phyloP scores from a whole-genome alignment of 2,797 vertebrate genomes.

The Anguilla anguilla region DNA sequence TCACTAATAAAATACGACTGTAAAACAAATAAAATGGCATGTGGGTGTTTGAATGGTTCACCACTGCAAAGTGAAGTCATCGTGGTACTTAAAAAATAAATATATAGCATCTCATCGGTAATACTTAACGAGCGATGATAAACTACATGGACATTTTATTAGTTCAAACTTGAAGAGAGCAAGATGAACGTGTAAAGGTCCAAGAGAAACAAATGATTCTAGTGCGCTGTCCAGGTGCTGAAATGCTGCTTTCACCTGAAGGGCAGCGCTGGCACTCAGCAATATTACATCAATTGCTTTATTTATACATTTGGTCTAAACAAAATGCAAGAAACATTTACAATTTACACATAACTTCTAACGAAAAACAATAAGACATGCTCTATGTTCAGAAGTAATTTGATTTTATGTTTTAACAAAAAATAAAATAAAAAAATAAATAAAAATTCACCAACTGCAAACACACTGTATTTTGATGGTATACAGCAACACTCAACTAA shows the following conservation, averaged over 20 bases:
- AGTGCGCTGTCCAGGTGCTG: neutral
- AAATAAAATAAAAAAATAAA: too few species aligned
- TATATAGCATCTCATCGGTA: neutral
- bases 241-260: neutral
- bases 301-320: neutral
- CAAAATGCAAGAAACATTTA: constrained; percentile 1
- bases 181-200: neutral
- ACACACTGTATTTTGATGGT: too few species aligned
- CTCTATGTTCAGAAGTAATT: too few species aligned
- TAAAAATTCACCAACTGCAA: too few species aligned
- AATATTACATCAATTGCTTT: neutral
- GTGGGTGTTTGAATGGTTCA: neutral
- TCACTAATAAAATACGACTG: neutral
- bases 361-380: too few species aligned
- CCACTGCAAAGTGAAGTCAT: neutral
- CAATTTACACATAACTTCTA: neutral
- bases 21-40: neutral
- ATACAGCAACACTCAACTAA: too few species aligned
- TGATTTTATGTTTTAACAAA: too few species aligned
- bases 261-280: neutral
- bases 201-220: neutral
- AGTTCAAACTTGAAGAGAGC: neutral
- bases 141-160: neutral
- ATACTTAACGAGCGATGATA: neutral
- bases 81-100: neutral